phyloP scores from a whole-genome alignment of 2,888 invertebrate species.

The Lutraria lutraria region DNA sequence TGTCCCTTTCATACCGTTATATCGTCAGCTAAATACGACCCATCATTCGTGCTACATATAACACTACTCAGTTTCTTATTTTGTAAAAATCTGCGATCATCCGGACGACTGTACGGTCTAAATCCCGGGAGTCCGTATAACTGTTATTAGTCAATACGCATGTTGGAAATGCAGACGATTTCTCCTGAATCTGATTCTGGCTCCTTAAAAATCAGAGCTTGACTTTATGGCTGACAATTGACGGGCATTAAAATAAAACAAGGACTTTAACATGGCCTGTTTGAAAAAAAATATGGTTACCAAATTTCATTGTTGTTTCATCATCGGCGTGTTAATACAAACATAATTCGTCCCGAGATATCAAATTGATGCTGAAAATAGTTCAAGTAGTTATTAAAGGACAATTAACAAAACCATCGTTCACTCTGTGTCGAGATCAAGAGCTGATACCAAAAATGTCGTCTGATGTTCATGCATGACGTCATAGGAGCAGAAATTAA shows the following conservation, averaged over 20 bases:
- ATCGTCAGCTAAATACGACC: neutral
- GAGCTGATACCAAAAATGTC: no score
- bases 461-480: no score
- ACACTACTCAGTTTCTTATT: neutral
- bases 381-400: no score
- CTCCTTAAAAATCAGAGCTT: neutral
- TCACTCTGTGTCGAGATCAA: no score
- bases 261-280: neutral
- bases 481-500: no score
- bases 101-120: neutral
- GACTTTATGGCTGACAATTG: neutral
- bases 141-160: neutral
- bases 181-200: neutral
- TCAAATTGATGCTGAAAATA: no score
- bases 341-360: no score
- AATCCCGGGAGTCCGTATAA: neutral
- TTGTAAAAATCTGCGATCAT: neutral
- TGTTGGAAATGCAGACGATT: neutral
- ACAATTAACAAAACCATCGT: no score
- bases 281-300: no score
- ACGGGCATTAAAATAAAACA: neutral
- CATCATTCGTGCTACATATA: neutral
- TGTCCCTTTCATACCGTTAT: neutral
- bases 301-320: no score
- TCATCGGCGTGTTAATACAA: no score